Evolutionary conservation across 1,140 invertebrate species (phyloP).

Genomic region (Phymastichus coffea): DNA sequence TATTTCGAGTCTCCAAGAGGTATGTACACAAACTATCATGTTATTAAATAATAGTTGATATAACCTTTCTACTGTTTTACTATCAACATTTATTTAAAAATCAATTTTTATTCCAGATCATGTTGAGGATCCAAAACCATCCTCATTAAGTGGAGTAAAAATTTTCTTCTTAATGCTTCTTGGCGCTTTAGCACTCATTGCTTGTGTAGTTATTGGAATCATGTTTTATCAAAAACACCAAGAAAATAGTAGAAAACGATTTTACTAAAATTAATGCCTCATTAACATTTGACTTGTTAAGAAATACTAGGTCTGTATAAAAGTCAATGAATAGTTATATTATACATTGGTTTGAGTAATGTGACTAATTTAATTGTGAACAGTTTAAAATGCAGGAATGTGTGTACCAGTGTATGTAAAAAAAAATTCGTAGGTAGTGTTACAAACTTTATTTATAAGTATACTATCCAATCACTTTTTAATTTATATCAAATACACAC

Average conservation of each 20-base stretch:
- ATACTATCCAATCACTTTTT: conserved; percentile 14
- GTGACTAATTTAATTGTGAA: conserved; percentile 1
- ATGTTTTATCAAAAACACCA: conserved; percentile 91
- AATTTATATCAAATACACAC: background rate
- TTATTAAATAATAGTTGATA: background rate
- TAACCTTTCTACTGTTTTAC: background rate
- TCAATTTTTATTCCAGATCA: conserved; percentile 64
- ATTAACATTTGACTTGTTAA: conserved; percentile 12
- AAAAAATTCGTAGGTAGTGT: conserved; percentile 4
- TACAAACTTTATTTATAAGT: background rate
- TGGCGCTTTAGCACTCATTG: conserved; percentile 74
- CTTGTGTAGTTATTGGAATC: conserved; percentile 79
- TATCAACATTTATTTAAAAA: conserved; percentile 14
- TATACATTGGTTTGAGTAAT: conserved; percentile 19
- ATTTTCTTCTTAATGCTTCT: conserved; percentile 84
- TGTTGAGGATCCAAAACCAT: conserved; percentile 82
- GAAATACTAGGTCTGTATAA: conserved; percentile 9
- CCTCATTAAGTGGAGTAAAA: conserved; percentile 80
- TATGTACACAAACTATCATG: conserved; percentile 38
- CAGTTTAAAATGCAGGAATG: conserved; percentile 7
- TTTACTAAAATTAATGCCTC: conserved; percentile 66
- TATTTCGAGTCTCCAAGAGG: conserved; percentile 80
- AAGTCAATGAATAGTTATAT: conserved; percentile 1
- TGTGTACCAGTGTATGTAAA: conserved; percentile 16
- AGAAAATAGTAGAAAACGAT: conserved; percentile 84